These are phyloP conservation scores for Oncorhynchus masou DNA, from an alignment of 2,113 vertebrate genomes.

Conservation along the genomic window DNA sequence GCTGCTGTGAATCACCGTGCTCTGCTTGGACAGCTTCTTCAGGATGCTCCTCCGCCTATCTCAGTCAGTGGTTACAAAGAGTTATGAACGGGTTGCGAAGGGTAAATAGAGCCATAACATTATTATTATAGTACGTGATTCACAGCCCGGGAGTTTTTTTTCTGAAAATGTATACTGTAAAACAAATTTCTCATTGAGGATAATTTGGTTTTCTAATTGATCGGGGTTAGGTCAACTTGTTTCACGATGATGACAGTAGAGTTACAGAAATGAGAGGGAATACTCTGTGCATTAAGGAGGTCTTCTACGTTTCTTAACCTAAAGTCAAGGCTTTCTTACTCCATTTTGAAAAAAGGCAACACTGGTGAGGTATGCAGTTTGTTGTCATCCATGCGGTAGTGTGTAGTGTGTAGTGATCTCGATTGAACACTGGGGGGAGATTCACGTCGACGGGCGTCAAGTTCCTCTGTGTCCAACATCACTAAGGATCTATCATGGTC, in stretches of 20 bases:
- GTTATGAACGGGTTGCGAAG: not conserved
- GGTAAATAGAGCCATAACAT: not conserved
- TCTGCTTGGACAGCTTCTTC: slow-evolving; percentile 93
- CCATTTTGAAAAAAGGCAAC: not conserved
- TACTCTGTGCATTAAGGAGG: no score
- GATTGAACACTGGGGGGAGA: slow-evolving; percentile 38
- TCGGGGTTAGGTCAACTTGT: no score
- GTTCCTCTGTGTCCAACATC: no score
- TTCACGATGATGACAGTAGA: no score
- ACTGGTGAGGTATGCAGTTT: not conserved
- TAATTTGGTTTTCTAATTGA: not conserved
- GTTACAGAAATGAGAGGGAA: no score
- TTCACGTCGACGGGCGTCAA: not conserved
- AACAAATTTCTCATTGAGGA: not conserved
- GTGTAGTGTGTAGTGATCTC: not conserved
- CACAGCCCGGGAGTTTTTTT: no score
- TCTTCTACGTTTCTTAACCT: not conserved
- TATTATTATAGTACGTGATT: no score
- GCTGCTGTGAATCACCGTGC: slow-evolving; percentile 86
- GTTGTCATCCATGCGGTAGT: not conserved
- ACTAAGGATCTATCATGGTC: no score
- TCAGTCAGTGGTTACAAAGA: not conserved
- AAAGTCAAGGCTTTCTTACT: not conserved
- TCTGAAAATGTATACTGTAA: no score
- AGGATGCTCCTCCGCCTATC: slow-evolving; percentile 84